Conservation (phyloP, 2,113 vertebrate species). For the Chlorodrepanis virens region DNA sequence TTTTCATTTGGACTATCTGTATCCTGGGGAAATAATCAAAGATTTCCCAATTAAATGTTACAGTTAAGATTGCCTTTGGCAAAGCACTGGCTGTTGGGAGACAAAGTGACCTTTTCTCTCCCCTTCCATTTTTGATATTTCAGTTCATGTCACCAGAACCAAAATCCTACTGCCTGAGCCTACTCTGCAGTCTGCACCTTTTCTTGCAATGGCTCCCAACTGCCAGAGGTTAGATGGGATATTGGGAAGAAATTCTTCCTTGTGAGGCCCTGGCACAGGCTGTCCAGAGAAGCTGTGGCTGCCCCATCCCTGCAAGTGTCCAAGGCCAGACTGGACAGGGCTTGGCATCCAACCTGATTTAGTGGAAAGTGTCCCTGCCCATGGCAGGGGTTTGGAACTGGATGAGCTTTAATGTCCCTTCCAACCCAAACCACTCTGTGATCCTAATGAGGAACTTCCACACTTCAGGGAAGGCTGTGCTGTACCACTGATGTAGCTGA, state of each 20-base stretch:
- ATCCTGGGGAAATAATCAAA: not conserved
- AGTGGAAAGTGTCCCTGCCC: not conserved
- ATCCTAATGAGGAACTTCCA: not conserved
- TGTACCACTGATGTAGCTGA: not conserved
- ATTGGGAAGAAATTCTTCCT: not conserved
- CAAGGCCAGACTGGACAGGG: rapidly evolving
- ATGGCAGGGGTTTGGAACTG: rapidly evolving
- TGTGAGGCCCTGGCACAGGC: not conserved
- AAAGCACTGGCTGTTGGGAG: not conserved
- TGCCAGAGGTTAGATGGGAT: not conserved
- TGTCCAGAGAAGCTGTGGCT: not conserved
- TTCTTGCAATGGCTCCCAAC: not conserved
- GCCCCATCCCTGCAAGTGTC: not conserved
- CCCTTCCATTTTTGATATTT: not conserved
- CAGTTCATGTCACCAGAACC: not conserved
- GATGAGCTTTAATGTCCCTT: not conserved
- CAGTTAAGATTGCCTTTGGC: not conserved
- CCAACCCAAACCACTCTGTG: not conserved
- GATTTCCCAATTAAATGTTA: not conserved
- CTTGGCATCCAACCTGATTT: rapidly evolving
- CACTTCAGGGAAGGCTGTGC: not conserved
- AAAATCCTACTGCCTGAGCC: not conserved
- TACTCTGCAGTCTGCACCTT: not conserved
- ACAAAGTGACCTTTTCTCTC: not conserved
- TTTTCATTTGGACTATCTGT: not conserved